phyloP scores from a whole-genome alignment of 2,113 vertebrate genomes.

The pig (Sus scrofa) region DNA sequence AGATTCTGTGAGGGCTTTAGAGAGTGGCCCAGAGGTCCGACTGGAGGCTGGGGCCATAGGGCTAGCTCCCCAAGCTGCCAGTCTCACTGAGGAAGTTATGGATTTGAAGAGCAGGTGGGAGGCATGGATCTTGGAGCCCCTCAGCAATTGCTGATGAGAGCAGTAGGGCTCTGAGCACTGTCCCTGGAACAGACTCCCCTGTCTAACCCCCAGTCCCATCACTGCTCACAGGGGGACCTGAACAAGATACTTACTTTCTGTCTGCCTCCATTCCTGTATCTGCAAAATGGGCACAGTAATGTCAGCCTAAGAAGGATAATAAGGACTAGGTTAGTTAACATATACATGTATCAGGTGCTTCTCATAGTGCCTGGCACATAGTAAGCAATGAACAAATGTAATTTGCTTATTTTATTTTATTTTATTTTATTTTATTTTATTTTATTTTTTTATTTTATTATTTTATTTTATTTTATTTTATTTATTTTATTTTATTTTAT shows the following conservation, averaged over 20 bases:
- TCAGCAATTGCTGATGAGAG: neutral
- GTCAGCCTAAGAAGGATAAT: neutral
- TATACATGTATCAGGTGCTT: neutral
- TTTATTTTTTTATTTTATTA: too few species aligned
- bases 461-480: too few species aligned
- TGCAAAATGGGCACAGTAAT: neutral
- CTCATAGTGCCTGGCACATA: neutral
- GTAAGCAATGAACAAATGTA: neutral
- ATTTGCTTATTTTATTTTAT: neutral
- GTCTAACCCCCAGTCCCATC: neutral
- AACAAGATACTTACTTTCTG: neutral
- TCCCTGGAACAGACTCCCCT: neutral
- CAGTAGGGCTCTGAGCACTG: neutral
- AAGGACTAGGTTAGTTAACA: neutral
- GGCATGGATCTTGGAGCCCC: neutral
- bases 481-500: too few species aligned
- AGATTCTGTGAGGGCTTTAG: neutral
- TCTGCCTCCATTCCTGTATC: neutral
- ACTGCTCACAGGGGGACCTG: neutral
- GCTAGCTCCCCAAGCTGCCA: neutral
- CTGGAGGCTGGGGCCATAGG: neutral
- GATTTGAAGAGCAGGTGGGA: neutral
- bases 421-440: too few species aligned
- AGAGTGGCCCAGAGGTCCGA: neutral
- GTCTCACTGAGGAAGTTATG: neutral